Evolutionary conservation across 2,888 invertebrate genomes (phyloP).

Genomic region (Coleophora flavipennella): DNA sequence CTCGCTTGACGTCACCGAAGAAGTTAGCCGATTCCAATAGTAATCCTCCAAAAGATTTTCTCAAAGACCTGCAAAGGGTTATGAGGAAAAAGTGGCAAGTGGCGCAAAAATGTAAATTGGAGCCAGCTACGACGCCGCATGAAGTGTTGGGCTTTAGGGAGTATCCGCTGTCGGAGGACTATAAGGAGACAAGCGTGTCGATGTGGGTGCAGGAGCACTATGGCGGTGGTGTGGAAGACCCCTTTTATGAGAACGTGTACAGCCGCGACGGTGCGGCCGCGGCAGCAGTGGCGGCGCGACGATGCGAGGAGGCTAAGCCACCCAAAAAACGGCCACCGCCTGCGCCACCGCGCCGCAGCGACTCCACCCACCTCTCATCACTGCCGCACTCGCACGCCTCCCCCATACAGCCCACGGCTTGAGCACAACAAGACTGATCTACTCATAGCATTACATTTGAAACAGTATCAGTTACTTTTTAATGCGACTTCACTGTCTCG

Average conservation of each 20-base stretch:
- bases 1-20: conserved; percentile 82
- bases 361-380: conserved; percentile 65
- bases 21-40: conserved; percentile 80
- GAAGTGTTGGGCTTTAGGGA: conserved; percentile 93
- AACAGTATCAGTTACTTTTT: too few species aligned
- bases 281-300: conserved; percentile 24
- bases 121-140: conserved; percentile 90
- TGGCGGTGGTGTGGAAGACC: conserved; percentile 71
- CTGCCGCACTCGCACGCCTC: conserved; percentile 25
- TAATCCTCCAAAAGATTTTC: conserved; percentile 85
- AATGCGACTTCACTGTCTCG: too few species aligned
- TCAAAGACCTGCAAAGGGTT: conserved; percentile 90
- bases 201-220: conserved; percentile 94
- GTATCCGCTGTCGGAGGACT: conserved; percentile 80
- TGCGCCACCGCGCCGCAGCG: conserved; percentile 91
- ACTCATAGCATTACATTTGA: too few species aligned
- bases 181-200: conserved; percentile 86
- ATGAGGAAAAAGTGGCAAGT: conserved; percentile 96
- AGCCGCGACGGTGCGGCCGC: conserved; percentile 29
- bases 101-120: conserved; percentile 91
- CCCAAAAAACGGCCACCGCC: conserved; percentile 85
- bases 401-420: conserved; percentile 42
- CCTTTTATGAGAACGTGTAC: conserved; percentile 83
- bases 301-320: conserved; percentile 44
- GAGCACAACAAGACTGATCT: conserved; percentile 12